Evolutionary conservation across 2,888 invertebrate genomes (phyloP), one percentile per base, ranked within the genome.

Genomic region (Allygus modestus): DNA sequence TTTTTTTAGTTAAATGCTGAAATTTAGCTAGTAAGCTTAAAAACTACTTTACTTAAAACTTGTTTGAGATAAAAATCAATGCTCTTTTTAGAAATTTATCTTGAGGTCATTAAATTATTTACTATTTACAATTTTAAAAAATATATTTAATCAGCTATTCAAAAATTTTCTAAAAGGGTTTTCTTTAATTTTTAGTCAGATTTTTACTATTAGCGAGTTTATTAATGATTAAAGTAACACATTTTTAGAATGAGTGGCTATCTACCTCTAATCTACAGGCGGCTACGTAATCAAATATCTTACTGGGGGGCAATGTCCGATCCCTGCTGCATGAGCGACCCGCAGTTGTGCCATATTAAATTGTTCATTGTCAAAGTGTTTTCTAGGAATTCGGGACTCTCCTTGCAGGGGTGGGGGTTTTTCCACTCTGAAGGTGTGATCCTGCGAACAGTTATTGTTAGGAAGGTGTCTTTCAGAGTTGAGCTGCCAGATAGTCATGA

Each of bases 341-440:
- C 91, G 71, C 92, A 91, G 82, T 92, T 92, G 89, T 93, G 93
- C 94, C 94, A 94, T 87, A 93, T 91, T 87, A 91, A 91, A 89
- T 93, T 93, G 79, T 91, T 90, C 86, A 93, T 88, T 20, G 91
- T 91, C 90, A 93, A 89, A 75, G 89, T 91, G 89, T 93, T 93
- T 89, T 93, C 92, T 82, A 93, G 90, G 33, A 91, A 91, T 85
- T 92, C 92, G 0, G 92, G 91, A 84, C 92, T 92, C 20, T 90
- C 90, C 87, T 91, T 91, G 88, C 91, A 91, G 0, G 91, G 91
- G 89, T 91, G 90, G 0, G 93, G 92, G 88, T 92, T 92, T 86
- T 91, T 91, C 92, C 92, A 92, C 89, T 94, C 93, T 87, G 92
- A 92, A 0, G 94, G 92, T 84, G 92, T 91, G 58, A 91, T 89